These are phyloP conservation scores for Latrodectus hesperus DNA, from an alignment of 2,888 invertebrate species.

Conservation along the genomic window DNA sequence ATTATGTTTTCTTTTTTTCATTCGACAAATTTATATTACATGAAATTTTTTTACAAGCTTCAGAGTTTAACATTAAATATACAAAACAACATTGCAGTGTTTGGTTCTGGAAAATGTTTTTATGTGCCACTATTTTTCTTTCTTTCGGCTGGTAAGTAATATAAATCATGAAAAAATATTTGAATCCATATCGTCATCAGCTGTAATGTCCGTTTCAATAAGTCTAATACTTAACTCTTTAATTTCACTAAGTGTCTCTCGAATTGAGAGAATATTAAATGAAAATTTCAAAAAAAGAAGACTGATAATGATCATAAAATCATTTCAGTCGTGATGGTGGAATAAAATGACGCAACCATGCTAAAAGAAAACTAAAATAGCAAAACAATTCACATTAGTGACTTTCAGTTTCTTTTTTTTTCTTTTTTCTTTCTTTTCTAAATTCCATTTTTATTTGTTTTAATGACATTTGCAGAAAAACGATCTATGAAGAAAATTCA, in stretches of 20 bases:
- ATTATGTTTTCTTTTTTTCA: too few species aligned
- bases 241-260: not conserved
- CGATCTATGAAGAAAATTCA: conserved; percentile 19
- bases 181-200: not conserved
- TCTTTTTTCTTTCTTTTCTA: conserved; percentile 7
- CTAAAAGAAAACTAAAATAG: conserved; percentile 12
- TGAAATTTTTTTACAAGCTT: too few species aligned
- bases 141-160: not conserved
- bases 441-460: conserved; percentile 12
- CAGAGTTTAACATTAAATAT: too few species aligned
- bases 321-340: conserved; percentile 29
- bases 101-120: not conserved
- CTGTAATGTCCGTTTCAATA: not conserved
- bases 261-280: not conserved
- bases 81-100: not conserved
- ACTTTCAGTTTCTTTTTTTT: conserved; percentile 18
- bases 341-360: conserved; percentile 9
- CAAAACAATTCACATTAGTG: conserved; percentile 40
- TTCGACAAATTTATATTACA: too few species aligned
- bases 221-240: not conserved
- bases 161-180: not conserved
- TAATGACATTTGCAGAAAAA: conserved; percentile 38
- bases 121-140: not conserved
- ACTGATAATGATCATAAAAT: conserved; percentile 42
- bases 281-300: conserved; percentile 26